Evolutionary conservation across 2,888 invertebrate species (phyloP), one percentile per base, ranked within the genome.

Genomic region (Nasonia oneida): DNA sequence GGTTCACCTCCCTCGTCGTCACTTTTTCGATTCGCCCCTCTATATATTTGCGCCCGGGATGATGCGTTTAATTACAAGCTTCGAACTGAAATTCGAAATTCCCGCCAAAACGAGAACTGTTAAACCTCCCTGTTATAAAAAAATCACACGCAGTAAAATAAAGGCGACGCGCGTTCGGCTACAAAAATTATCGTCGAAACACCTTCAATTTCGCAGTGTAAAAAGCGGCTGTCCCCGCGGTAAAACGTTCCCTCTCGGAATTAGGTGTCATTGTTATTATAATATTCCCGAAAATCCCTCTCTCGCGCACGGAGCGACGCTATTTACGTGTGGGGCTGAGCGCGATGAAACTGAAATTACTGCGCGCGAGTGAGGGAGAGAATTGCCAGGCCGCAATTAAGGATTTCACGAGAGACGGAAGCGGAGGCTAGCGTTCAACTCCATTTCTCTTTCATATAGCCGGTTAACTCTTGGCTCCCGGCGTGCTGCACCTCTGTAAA

Each of bases 391-490:
- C 47, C 73, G 73, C 73, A 73, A 73, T 73, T 73, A 73, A 73
- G 73, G 73, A 73, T 73, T 73, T 73, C 73, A 42, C 73, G 73
- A 71, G 71, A 71, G 71, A 71, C 71, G 37, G 39, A 39, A 42
- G 71, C 71, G n/a, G 42, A 18, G 37, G n/a, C 39, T 14, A 73
- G n/a, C 47, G 73, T 73, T 29, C 67, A 67, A 39, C 42, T 73
- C n/a, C 42, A 73, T 73, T 73, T 73, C 73, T 73, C 73, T 73
- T 73, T 73, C 42, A 73, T 42, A 50, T 33, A 74, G 42, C 39
- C 61, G 39, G 74, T 81, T 73, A 81, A 74, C 53, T 73, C 71
- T 81, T 81, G 37, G 23, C 37, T 39, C 39, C 53, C 64, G 12
- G 8, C 82, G 42, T 15, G 53, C 29, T 29, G 37, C 47, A 14